phyloP scores from a whole-genome alignment of 1,140 invertebrate species.

The Halotydeus destructor region DNA sequence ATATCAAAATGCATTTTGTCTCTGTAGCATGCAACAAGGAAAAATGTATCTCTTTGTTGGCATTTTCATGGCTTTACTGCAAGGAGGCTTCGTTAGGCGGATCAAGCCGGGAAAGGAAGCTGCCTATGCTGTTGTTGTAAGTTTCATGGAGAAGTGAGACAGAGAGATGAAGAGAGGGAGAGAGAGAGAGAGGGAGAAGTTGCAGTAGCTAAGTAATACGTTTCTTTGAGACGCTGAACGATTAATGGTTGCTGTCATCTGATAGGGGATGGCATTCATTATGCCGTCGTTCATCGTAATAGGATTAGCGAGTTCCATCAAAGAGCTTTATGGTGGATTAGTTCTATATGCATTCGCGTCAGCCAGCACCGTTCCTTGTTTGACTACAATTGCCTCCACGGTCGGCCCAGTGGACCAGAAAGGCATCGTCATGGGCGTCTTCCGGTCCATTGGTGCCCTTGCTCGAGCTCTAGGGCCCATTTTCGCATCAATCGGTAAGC shows the following conservation, averaged over 20 bases:
- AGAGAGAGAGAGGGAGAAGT: no score
- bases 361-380: constrained; percentile 76
- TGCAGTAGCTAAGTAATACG: no score
- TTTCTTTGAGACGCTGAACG: constrained; percentile 4
- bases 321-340: constrained; percentile 51
- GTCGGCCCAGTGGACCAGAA: constrained; percentile 62
- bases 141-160: constrained; percentile 15
- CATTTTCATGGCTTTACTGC: constrained; percentile 72
- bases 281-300: constrained; percentile 72
- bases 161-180: no score
- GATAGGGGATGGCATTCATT: constrained; percentile 58
- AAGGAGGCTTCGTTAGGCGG: constrained; percentile 66
- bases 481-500: constrained; percentile 36
- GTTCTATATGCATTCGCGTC: constrained; percentile 74
- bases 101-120: constrained; percentile 52
- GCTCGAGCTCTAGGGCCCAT: constrained; percentile 78
- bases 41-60: constrained; percentile 93
- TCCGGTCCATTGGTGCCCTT: constrained; percentile 75
- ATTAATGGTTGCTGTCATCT: constrained; percentile 7
- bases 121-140: constrained; percentile 41
- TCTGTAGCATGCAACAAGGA: constrained; percentile 73
- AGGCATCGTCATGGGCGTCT: constrained; percentile 75
- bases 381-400: constrained; percentile 67
- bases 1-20: constrained; percentile 11
- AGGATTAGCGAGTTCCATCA: constrained; percentile 38